Percentiles rank a stretch among this genome's conserved stretches.
Evolutionary conservation across 2,113 vertebrate species (phyloP).

Genomic region (Xiphophorus couchianus): DNA sequence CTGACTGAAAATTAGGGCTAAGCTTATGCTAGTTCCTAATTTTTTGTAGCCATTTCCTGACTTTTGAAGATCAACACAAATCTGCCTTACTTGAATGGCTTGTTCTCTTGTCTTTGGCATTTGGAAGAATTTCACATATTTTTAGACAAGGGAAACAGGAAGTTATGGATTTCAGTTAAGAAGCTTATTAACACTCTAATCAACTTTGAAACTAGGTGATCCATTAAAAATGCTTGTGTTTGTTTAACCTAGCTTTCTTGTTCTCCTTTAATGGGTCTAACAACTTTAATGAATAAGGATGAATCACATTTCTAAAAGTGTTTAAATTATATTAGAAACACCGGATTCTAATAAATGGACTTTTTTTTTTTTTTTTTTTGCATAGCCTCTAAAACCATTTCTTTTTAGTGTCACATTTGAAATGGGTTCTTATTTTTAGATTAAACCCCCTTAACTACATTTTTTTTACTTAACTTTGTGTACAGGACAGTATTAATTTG

Average conservation of each 20-base stretch:
- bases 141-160: neutral
- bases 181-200: neutral
- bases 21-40: neutral
- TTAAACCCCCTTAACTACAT: neutral
- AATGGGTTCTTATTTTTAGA: conserved; percentile 1
- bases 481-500: neutral
- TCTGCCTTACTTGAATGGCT: neutral
- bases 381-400: neutral
- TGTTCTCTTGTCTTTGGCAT: neutral
- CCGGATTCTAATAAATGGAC: neutral
- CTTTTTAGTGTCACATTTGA: no score
- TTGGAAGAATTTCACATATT: neutral
- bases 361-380: neutral
- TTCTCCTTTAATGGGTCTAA: neutral
- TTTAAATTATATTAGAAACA: neutral
- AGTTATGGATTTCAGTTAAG: neutral
- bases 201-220: neutral
- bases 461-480: neutral
- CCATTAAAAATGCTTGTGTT: neutral
- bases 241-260: neutral
- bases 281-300: neutral
- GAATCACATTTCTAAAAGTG: neutral
- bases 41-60: neutral
- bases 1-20: neutral
- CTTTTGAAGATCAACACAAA: neutral